These are phyloP conservation scores for Trematomus loennbergii DNA, from an alignment of 2,113 vertebrate species.

Conservation along the genomic window DNA sequence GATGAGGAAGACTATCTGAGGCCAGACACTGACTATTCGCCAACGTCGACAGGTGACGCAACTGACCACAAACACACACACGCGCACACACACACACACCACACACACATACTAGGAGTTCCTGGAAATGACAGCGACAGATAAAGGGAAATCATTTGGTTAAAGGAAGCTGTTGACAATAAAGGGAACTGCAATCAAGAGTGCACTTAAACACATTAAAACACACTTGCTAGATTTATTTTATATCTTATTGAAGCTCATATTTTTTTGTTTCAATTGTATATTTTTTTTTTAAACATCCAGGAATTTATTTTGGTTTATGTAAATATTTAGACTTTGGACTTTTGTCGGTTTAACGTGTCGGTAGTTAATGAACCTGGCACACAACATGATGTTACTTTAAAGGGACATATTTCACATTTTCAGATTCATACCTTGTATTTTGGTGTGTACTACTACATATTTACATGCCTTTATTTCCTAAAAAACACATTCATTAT, in stretches of 20 bases:
- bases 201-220: neutral
- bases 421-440: too few relatives aligned
- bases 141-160: neutral
- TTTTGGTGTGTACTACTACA: too few relatives aligned
- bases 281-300: neutral
- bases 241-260: too few relatives aligned
- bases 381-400: too few relatives aligned
- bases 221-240: neutral
- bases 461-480: too few relatives aligned
- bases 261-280: neutral
- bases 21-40: constrained; percentile 81
- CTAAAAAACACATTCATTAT: too few relatives aligned
- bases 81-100: neutral
- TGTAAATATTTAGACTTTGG: neutral
- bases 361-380: too few relatives aligned
- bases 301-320: neutral
- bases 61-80: neutral
- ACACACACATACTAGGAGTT: neutral
- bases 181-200: neutral
- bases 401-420: too few relatives aligned
- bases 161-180: neutral
- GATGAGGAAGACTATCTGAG: constrained; percentile 88
- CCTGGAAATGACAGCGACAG: neutral
- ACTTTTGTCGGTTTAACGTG: too few relatives aligned
- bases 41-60: constrained; percentile 62